These are phyloP conservation scores for Clarias platycephalus DNA, from an alignment of 2,797 vertebrate species.

Conservation along the genomic window DNA sequence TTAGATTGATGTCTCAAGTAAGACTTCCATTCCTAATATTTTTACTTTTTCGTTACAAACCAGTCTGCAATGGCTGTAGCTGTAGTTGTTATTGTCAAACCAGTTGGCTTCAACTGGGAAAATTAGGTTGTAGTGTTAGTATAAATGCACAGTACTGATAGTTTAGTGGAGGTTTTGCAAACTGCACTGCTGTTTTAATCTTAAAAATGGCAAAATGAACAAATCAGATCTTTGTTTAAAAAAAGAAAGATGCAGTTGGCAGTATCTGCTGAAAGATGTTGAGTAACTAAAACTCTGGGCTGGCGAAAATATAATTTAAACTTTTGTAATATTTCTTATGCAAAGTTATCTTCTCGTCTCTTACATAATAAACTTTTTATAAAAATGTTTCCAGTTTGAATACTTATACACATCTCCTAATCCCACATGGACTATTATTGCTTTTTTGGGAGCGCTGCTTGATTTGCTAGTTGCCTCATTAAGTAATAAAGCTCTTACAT, in stretches of 20 bases:
- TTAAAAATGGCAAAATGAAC: background rate
- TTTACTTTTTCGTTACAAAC: background rate
- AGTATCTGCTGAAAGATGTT: background rate
- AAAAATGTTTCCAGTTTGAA: background rate
- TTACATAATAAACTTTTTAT: background rate
- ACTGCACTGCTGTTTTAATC: background rate
- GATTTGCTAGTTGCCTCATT: background rate
- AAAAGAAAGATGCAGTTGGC: background rate
- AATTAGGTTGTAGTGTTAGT: background rate
- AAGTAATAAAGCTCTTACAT: background rate
- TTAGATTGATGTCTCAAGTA: background rate
- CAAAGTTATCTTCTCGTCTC: background rate
- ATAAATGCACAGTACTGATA: background rate
- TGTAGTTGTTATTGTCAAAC: background rate
- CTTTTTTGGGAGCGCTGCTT: background rate
- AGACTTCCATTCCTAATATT: background rate
- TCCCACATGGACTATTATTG: background rate
- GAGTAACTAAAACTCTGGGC: background rate
- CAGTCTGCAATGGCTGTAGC: background rate
- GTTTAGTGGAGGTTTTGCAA: background rate
- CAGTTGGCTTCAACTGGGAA: background rate
- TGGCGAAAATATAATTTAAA: background rate
- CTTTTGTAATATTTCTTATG: background rate
- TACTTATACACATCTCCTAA: background rate
- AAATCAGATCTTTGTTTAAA: background rate